Percentiles rank a stretch among this genome's conserved stretches.
Conservation (phyloP, 30 jellyfish, hydroid and myxozoan species). For the Sanderia malayensis region DNA sequence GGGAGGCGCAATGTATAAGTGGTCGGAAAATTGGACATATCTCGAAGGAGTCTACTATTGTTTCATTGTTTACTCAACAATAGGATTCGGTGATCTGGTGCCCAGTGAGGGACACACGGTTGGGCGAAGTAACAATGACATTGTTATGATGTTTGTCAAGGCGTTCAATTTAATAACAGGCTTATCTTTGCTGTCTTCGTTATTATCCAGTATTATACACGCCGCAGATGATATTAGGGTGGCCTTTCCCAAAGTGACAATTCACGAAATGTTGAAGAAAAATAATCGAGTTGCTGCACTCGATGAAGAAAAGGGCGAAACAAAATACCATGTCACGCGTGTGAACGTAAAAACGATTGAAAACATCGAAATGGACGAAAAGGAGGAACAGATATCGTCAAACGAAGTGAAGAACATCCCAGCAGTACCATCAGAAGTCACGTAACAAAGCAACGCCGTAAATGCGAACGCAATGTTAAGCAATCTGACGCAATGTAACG, state of each 20-base stretch:
- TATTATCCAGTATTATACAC: conserved; percentile 50
- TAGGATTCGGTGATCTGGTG: conserved; percentile 77
- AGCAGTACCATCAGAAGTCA: too few relatives aligned
- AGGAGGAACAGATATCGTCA: too few relatives aligned
- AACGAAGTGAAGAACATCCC: too few relatives aligned
- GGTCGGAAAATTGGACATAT: conserved; percentile 61
- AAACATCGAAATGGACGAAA: too few relatives aligned
- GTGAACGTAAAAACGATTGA: too few relatives aligned
- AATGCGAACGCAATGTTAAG: too few relatives aligned
- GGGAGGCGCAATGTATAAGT: conserved; percentile 65
- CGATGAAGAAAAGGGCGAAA: too few relatives aligned
- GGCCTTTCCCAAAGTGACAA: conserved; percentile 35
- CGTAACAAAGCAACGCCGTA: too few relatives aligned
- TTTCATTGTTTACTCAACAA: conserved; percentile 62
- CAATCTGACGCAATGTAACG: too few relatives aligned
- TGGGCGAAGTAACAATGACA: conserved; percentile 24
- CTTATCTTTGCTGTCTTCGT: conserved; percentile 55
- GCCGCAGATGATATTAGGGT: conserved; percentile 73
- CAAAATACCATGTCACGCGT: too few relatives aligned
- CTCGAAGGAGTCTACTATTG: conserved; percentile 62
- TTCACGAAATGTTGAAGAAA: too few relatives aligned
- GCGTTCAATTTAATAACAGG: conserved; percentile 59
- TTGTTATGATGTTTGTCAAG: conserved; percentile 64
- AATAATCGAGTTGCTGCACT: too few relatives aligned
- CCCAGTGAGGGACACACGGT: conserved; percentile 69